Base-by-base conservation (phyloP, 2,888 invertebrate species). In the Ceraclea dissimilis region DNA sequence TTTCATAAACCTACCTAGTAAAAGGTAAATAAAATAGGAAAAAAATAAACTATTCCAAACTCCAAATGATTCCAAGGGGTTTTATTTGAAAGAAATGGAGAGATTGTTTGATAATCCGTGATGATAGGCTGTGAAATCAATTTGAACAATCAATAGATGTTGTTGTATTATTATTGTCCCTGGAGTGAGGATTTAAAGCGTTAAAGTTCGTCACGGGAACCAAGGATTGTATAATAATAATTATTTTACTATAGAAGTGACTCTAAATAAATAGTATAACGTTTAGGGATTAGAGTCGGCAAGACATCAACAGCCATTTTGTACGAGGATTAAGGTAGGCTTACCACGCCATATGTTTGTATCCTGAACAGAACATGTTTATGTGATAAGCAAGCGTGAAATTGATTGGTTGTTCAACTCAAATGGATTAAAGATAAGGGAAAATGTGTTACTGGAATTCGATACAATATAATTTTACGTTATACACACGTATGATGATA, bases 121-220 rank as follows among this genome's bases (percentile, higher is more conserved):
- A 48, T 47, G 60, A 59, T 57, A 46, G 55, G 54, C 51, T 56
- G 60, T 61, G 55, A 61, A 61, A 61, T 61, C 58, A 54, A 59
- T 61, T 61, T 54, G 39, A 13, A 21, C 26, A 54, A n/a, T 19
- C 47, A 33, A 47, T 52, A 47, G 26, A 31, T 4, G 10, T 26
- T 26, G 10, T 26, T 26, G 5, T 26, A 26, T 26, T 26, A 26
- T 26, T 4, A 10, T 26, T 26, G 26, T 26, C 26, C 26, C n/a
- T 26, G 5, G 5, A 26, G 26, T 26, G n/a, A n/a, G n/a, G n/a
- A n/a, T n/a, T n/a, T n/a, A n/a, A n/a, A n/a, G 26, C 26, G 10
- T 26, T n/a, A 26, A 6, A 10, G 4, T 26, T 26, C 26, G 26
- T 26, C 26, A 26, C 26, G 26, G 26, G 26, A 26, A 26, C 10